These are phyloP conservation scores for Pseudococcus viburni DNA, from an alignment of 2,888 invertebrate genomes.

Conservation along the genomic window DNA sequence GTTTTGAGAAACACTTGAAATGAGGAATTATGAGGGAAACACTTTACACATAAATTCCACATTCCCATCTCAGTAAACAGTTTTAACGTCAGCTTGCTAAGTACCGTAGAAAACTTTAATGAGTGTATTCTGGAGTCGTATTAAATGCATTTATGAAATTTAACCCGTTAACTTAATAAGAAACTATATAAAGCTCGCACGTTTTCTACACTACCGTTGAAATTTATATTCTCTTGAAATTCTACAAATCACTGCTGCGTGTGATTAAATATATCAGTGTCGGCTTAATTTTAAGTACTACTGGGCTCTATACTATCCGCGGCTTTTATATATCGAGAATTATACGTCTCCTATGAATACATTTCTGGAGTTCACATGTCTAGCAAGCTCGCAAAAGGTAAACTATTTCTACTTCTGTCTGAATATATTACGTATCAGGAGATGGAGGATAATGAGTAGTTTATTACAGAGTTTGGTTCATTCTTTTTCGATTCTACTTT, in stretches of 20 bases:
- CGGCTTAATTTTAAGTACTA: conserved; percentile 54
- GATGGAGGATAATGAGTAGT: background rate
- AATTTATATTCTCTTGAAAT: conserved; percentile 58
- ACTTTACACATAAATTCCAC: conserved; percentile 57
- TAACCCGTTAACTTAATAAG: conserved; percentile 55
- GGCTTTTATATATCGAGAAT: conserved; percentile 50
- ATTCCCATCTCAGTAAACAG: conserved; percentile 57
- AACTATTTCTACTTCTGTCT: background rate
- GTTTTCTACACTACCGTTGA: conserved; percentile 33
- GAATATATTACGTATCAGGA: too few species aligned
- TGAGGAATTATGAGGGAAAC: conserved; percentile 56
- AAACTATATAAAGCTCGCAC: conserved; percentile 58
- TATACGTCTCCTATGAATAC: conserved; percentile 50
- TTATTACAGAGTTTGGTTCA: background rate
- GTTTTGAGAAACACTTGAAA: conserved; percentile 53
- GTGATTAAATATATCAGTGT: conserved; percentile 57
- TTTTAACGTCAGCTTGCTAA: conserved; percentile 60
- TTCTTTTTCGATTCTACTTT: background rate
- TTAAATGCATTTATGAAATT: conserved; percentile 56
- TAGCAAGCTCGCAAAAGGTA: background rate
- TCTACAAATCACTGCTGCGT: conserved; percentile 53
- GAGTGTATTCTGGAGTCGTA: conserved; percentile 54
- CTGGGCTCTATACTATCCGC: conserved; percentile 44
- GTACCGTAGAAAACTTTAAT: conserved; percentile 62
- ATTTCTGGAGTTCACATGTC: conserved; percentile 7